Conservation (phyloP, 2,113 vertebrate genomes). For the Erythrolamprus reginae region DNA sequence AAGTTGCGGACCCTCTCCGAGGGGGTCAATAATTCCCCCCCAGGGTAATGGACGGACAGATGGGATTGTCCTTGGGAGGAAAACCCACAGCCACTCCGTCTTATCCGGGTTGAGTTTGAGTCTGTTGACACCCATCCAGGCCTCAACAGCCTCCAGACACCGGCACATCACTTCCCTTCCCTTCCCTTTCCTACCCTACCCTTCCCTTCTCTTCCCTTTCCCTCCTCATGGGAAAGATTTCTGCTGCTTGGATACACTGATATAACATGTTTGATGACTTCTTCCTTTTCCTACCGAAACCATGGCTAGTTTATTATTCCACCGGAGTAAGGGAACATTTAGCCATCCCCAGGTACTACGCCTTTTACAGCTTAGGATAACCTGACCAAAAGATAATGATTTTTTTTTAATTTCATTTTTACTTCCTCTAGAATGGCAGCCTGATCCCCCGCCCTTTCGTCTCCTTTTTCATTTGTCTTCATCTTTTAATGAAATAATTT, state of each 20-base stretch:
- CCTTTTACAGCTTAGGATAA: neutral
- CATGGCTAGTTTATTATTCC: accelerated
- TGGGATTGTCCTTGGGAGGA: too few species aligned
- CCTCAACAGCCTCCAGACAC: too few species aligned
- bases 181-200: too few species aligned
- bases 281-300: neutral
- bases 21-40: too few species aligned
- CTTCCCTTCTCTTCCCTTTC: neutral
- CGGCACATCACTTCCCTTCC: too few species aligned
- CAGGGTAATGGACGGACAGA: too few species aligned
- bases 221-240: constrained; percentile 1
- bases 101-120: too few species aligned
- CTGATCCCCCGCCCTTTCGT: neutral
- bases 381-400: neutral
- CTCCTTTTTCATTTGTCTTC: neutral
- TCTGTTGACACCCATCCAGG: too few species aligned
- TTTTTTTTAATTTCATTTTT: neutral
- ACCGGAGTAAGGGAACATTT: accelerated
- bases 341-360: accelerated
- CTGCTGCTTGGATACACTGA: neutral
- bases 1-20: too few species aligned
- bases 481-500: neutral
- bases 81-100: too few species aligned
- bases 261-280: accelerated
- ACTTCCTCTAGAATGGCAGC: neutral